phyloP scores from a whole-genome alignment of 2,888 invertebrate genomes.

The Orthosia gracilis region DNA sequence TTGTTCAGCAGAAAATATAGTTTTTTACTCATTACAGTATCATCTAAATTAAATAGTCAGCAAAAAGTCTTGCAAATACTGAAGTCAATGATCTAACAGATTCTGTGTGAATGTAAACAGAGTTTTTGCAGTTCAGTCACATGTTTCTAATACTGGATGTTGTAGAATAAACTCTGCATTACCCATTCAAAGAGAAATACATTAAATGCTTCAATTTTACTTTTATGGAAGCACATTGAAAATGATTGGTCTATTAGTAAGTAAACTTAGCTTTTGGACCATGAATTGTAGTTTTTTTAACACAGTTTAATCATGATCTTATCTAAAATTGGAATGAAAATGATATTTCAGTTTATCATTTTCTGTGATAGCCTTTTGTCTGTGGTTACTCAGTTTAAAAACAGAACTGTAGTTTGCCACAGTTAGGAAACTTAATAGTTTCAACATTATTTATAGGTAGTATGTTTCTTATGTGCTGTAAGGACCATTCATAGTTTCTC shows the following conservation, averaged over 20 bases:
- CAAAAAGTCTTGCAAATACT: conserved; percentile 40
- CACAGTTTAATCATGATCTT: conserved; percentile 9
- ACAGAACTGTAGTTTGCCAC: neutral
- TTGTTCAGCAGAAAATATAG: conserved; percentile 19
- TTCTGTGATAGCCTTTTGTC: conserved; percentile 6
- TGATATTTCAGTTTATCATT: conserved; percentile 1
- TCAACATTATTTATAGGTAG: conserved; percentile 12
- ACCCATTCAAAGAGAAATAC: neutral
- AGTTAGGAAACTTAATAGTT: neutral
- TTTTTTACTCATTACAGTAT: neutral
- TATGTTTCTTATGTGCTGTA: neutral
- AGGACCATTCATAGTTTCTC: neutral
- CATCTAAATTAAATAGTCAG: conserved; percentile 7
- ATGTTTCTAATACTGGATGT: conserved; percentile 35
- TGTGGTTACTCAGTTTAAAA: conserved; percentile 13
- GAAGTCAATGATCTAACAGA: conserved; percentile 59
- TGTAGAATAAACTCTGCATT: neutral
- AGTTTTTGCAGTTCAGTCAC: conserved; percentile 34
- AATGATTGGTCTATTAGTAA: neutral
- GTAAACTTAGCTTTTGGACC: neutral
- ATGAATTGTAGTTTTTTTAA: conserved; percentile 1
- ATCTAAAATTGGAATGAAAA: conserved; percentile 14
- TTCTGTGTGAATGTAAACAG: conserved; percentile 62
- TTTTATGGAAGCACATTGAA: neutral
- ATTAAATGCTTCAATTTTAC: conserved; percentile 4